These are phyloP conservation scores for Amphiprion clarkii DNA, from an alignment of 2,797 vertebrate species.

Conservation along the genomic window DNA sequence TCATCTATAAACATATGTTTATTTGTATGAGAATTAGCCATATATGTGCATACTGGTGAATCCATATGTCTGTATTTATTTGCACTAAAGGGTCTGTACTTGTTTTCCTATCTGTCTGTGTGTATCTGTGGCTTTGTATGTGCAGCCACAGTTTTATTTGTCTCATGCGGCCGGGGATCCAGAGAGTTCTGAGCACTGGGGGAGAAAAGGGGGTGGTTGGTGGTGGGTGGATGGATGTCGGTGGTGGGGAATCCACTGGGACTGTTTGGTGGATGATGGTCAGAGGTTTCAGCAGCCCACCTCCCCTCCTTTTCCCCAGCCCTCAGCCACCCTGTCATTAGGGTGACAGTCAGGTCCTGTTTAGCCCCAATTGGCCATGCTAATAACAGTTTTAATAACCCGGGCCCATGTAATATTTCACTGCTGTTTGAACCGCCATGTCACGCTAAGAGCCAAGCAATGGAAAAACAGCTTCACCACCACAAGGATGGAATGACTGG, in stretches of 20 bases:
- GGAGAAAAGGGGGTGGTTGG: conserved; percentile 45
- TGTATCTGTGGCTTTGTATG: conserved; percentile 42
- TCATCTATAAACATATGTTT: conserved; percentile 25
- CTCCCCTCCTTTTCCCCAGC: conserved; percentile 38
- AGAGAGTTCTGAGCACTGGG: conserved; percentile 41
- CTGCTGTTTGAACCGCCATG: conserved; percentile 76
- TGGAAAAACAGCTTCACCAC: conserved; percentile 82
- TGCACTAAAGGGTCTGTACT: conserved; percentile 15
- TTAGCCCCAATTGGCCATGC: conserved; percentile 81
- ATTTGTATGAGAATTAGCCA: conserved; percentile 14
- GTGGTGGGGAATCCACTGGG: conserved; percentile 53
- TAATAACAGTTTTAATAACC: conserved; percentile 87
- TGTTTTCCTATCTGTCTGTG: conserved; percentile 39
- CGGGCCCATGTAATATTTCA: conserved; percentile 82
- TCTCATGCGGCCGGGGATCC: conserved; percentile 45
- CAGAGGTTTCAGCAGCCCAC: conserved; percentile 68
- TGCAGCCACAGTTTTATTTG: conserved; percentile 58
- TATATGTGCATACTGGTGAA: background rate
- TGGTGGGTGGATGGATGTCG: conserved; percentile 50
- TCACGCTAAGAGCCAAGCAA: conserved; percentile 68
- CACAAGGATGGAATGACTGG: conserved; percentile 64
- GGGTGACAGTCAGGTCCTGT: conserved; percentile 84
- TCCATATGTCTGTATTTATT: conserved; percentile 34
- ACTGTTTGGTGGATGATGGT: conserved; percentile 71
- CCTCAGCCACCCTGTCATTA: conserved; percentile 84